Conservation (phyloP, 2,113 vertebrate species). For the Nothobranchius kuhntae region DNA sequence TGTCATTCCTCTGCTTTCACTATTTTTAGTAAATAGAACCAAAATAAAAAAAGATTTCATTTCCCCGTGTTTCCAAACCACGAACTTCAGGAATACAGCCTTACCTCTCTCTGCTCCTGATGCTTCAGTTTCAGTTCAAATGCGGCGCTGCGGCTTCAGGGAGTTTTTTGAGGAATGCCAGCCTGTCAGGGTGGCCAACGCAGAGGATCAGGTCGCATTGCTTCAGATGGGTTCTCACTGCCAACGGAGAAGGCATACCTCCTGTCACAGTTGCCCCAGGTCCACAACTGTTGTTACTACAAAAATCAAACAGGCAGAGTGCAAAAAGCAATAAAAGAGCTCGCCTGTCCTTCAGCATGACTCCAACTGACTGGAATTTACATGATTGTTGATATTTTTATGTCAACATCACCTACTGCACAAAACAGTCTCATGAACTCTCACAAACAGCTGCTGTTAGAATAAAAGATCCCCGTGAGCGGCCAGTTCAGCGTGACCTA, state of each 20-base stretch:
- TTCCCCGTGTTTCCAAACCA: background rate
- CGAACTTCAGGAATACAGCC: background rate
- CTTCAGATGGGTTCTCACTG: slow-evolving; percentile 84
- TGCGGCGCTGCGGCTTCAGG: slow-evolving; percentile 47
- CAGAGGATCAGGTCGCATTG: slow-evolving; percentile 87
- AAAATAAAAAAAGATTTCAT: background rate
- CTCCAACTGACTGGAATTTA: background rate
- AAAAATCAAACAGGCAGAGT: background rate
- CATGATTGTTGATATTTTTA: too few relatives aligned
- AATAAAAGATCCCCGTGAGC: too few relatives aligned
- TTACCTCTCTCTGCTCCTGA: slow-evolving; percentile 50
- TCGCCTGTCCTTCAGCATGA: background rate
- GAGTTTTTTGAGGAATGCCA: slow-evolving; percentile 51
- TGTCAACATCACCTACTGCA: too few relatives aligned
- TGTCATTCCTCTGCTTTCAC: background rate
- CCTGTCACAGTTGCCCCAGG: slow-evolving; percentile 14
- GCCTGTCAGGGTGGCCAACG: slow-evolving; percentile 77
- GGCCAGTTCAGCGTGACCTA: too few relatives aligned
- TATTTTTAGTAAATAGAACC: slow-evolving; percentile 8
- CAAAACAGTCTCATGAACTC: too few relatives aligned
- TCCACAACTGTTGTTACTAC: background rate
- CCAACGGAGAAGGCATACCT: slow-evolving; percentile 42
- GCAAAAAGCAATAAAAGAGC: background rate
- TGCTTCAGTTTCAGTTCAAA: slow-evolving; percentile 25
- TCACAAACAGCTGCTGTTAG: too few relatives aligned